A percentile compares a stretch with the other conserved stretches of the same genome.
Conservation (phyloP, 1,140 invertebrate genomes). For the Mizuhopecten yessoensis region DNA sequence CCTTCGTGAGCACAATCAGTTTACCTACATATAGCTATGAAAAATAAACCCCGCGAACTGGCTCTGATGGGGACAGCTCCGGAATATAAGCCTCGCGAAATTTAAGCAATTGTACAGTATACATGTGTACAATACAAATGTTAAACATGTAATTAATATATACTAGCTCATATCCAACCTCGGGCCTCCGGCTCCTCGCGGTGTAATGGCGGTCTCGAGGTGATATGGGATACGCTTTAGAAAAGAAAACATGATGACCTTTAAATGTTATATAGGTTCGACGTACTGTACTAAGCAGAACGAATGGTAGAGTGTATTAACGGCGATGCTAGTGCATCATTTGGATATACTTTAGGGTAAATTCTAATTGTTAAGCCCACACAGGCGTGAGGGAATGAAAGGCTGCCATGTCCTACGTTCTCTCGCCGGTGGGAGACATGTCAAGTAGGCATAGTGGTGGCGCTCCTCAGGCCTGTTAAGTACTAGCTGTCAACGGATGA, state of each 20-base stretch:
- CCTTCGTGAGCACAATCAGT: too few species aligned
- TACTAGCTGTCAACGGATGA: neutral
- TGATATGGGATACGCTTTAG: too few species aligned
- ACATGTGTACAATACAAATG: too few species aligned
- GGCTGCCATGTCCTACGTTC: neutral
- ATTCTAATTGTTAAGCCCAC: neutral
- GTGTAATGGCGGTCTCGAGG: too few species aligned
- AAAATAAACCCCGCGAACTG: too few species aligned
- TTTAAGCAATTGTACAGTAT: too few species aligned
- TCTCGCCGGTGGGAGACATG: neutral
- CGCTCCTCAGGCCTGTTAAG: neutral
- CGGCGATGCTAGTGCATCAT: neutral
- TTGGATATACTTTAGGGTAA: neutral
- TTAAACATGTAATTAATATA: too few species aligned
- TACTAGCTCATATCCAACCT: too few species aligned
- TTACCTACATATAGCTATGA: too few species aligned
- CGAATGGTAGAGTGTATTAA: neutral
- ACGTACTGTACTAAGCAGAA: neutral
- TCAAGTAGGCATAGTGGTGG: constrained; percentile 16
- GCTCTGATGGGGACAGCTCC: too few species aligned
- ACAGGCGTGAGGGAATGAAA: neutral
- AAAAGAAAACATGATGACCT: neutral
- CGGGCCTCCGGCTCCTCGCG: too few species aligned
- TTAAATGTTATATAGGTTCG: neutral
- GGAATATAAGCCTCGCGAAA: too few species aligned